Percentiles rank a stretch among this genome's conserved stretches.
phyloP scores from a whole-genome alignment of 2,797 vertebrate species.

The Sebastes oblongus region DNA sequence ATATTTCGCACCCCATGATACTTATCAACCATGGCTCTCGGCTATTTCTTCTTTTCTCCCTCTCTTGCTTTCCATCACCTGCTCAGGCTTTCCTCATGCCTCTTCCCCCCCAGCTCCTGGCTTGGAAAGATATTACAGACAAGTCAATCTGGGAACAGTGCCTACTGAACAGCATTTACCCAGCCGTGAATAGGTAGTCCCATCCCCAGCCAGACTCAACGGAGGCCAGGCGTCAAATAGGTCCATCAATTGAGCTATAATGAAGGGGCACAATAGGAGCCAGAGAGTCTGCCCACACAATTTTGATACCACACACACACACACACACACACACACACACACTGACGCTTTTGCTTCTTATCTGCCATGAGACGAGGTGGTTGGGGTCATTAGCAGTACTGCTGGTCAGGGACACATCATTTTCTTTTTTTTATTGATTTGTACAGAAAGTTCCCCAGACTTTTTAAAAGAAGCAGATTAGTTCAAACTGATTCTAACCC shows the following conservation, averaged over 20 bases:
- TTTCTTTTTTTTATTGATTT: background rate
- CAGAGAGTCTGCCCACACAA: slow-evolving; percentile 50
- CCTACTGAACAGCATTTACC: slow-evolving; percentile 71
- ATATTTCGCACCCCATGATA: slow-evolving; percentile 53
- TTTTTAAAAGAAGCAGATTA: background rate
- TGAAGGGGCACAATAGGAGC: slow-evolving; percentile 42
- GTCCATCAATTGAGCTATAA: slow-evolving; percentile 69
- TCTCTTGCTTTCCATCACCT: slow-evolving; percentile 34
- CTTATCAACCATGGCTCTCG: slow-evolving; percentile 42
- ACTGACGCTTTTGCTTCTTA: slow-evolving; percentile 36
- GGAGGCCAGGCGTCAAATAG: slow-evolving; percentile 66
- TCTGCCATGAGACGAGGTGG: slow-evolving; percentile 28
- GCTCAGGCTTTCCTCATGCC: slow-evolving; percentile 38
- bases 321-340: slow-evolving; percentile 7
- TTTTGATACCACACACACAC: slow-evolving; percentile 13
- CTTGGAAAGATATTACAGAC: slow-evolving; percentile 63
- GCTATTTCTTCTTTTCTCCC: slow-evolving; percentile 32
- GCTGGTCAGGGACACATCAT: background rate
- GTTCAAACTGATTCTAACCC: background rate
- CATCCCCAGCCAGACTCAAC: slow-evolving; percentile 57
- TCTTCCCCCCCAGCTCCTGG: slow-evolving; percentile 28
- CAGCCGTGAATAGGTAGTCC: slow-evolving; percentile 62
- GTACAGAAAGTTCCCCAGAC: background rate
- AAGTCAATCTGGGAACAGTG: slow-evolving; percentile 66
- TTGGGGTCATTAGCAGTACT: slow-evolving; percentile 17